Base-by-base conservation (phyloP, 2,113 vertebrate genomes). In the Melospiza melodia region DNA sequence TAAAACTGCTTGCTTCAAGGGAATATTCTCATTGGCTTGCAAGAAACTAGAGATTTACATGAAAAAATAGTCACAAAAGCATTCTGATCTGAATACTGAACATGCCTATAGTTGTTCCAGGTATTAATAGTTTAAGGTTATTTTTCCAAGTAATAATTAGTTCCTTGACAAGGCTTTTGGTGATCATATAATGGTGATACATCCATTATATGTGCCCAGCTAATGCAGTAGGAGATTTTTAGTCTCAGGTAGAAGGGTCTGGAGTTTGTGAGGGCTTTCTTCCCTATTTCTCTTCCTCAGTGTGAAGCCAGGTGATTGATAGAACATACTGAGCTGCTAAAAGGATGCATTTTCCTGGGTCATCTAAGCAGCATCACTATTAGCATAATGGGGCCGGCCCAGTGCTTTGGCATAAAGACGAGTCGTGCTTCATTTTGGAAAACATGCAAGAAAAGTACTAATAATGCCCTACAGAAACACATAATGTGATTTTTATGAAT, bases 401-500 rank as follows among this genome's bases (percentile, higher is more conserved):
- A 41, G 43, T 85, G 68, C 35, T 88, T 94, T 80, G 71, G 48
- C 31, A 13, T 63, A 90, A 67, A 58, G 86, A 89, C 37, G 49
- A 89, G 33, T 48, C 15, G 6, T 31, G 39, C 58, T 81, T 89
- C n/a, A 57, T 78, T 90, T 75, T 21, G 8, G 76, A 92, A 92
- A 63, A n/a, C 55, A 52, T 46, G 22, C 19, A 88, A 66, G n/a
- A 49, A 71, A 92, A 72, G 48, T 19, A 67, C 68, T 87, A 92
- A 94, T 83, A 95, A 77, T 91, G 75, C 43, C 76, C 58, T 75
- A 25, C 44, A 95, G 82, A 93, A 95, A 82, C 25, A 81, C 15
- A 35, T 72, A 75, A 90, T 78, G 48, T 67, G 68, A 65, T 89
- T 93, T 93, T 90, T 82, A 82, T 73, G 72, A 94, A 92, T 84